Evolutionary conservation across 2,797 vertebrate genomes (phyloP), one percentile per base, ranked within the genome.

Genomic region (Manis pentadactyla): DNA sequence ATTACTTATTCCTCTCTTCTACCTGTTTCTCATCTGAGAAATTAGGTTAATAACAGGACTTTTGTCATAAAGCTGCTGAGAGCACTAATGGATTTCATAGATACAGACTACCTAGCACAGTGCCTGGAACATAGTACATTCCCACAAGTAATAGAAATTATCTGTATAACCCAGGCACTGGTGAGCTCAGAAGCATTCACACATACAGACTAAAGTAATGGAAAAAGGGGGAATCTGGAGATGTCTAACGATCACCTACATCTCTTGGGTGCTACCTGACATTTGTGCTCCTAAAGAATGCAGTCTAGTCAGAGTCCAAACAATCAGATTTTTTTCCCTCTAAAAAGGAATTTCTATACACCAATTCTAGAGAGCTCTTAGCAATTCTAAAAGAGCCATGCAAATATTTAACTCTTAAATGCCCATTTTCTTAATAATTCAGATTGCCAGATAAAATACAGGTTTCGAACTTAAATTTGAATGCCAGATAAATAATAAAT

Each of bases 361-460:
- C 5, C 55, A 53, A 75, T 61, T 94, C 42, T 79, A 77, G n/a
- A 57, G 57, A 31, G 53, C 25, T 77, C 79, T 87, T 92, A 79
- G 75, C 15, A 87, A 94, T 74, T 90, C 61, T 75, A 74, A 29
- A 46, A 77, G 9, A 87, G 19, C 51, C 37, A 31, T 75, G 37
- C 57, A 82, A 93, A 29, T 74, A 94, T 64, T 87, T 81, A 88
- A 66, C 46, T 78, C 23, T 66, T 87, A 96, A 96, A 93, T 92
- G 51, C 31, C 69, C 31, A 55, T 68, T 93, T 93, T 86, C 85
- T 88, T 87, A 94, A 55, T 23, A 75, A 57, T 49, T 79, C 92
- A 96, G 57, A 29, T 75, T 94, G 49, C 34, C 71, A 78, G n/a
- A 88, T 57, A 88, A 91, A 91, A 95, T 73, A 84, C 0, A 90